Conservation (phyloP, 1,140 invertebrate genomes). For the Drosophila pachea region DNA sequence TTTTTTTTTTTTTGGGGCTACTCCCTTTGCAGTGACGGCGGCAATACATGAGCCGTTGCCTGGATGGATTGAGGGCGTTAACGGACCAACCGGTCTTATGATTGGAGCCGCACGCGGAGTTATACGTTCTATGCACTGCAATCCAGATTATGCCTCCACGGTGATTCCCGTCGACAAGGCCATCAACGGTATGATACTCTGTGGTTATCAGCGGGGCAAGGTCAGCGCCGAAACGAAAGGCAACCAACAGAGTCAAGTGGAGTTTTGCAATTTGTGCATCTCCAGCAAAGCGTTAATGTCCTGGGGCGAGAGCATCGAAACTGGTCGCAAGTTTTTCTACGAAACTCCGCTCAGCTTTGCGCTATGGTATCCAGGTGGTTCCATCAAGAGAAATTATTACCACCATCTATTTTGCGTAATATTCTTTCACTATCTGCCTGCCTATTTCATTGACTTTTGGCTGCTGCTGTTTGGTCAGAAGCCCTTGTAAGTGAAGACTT, state of each 20-base stretch:
- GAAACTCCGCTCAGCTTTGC: slow-evolving; percentile 84
- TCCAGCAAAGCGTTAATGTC: slow-evolving; percentile 83
- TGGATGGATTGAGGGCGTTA: slow-evolving; percentile 97
- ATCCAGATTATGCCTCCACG: slow-evolving; percentile 83
- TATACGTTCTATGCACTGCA: slow-evolving; percentile 85
- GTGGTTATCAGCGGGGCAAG: slow-evolving; percentile 83
- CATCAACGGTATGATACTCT: slow-evolving; percentile 88
- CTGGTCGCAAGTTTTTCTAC: slow-evolving; percentile 83
- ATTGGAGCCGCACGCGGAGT: slow-evolving; percentile 90
- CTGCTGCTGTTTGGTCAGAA: slow-evolving; percentile 85
- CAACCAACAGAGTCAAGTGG: slow-evolving; percentile 56
- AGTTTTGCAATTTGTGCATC: slow-evolving; percentile 82
- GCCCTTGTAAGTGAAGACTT: slow-evolving; percentile 84
- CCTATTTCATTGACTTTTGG: slow-evolving; percentile 87
- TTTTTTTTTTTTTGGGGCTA: slow-evolving; percentile 45
- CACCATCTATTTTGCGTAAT: slow-evolving; percentile 85
- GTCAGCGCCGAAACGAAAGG: slow-evolving; percentile 65
- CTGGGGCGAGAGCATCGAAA: slow-evolving; percentile 88
- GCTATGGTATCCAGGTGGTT: slow-evolving; percentile 90
- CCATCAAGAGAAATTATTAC: slow-evolving; percentile 84
- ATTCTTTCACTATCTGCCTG: slow-evolving; percentile 89
- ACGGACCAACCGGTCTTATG: slow-evolving; percentile 92
- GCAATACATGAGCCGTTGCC: slow-evolving; percentile 85
- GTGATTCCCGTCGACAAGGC: slow-evolving; percentile 90
- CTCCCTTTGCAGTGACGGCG: slow-evolving; percentile 81